phyloP scores from a whole-genome alignment of 2,113 vertebrate species.

The Meriones unguiculatus region DNA sequence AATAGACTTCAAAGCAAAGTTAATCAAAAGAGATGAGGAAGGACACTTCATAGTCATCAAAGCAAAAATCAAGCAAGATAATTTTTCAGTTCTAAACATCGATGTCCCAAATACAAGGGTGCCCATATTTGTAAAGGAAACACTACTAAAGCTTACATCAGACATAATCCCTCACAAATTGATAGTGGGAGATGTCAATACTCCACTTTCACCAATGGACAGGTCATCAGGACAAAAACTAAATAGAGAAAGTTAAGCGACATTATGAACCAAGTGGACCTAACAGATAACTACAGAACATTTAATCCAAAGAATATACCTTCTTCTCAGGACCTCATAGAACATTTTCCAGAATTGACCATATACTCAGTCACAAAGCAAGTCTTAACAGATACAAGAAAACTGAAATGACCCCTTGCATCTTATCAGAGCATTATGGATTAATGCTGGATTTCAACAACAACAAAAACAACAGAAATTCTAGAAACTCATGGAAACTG shows the following conservation, averaged over 20 bases:
- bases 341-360: background rate
- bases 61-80: background rate
- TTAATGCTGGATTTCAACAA: background rate
- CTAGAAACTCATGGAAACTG: background rate
- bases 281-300: background rate
- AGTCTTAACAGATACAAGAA: background rate
- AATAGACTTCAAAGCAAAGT: background rate
- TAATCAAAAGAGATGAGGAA: background rate
- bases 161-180: too few species aligned
- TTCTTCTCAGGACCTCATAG: background rate
- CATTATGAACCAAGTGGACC: background rate
- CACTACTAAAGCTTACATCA: too few species aligned
- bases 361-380: background rate
- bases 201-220: background rate
- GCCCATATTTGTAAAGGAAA: too few species aligned
- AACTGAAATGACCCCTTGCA: background rate
- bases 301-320: background rate
- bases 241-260: background rate
- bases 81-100: background rate
- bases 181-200: too few species aligned
- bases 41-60: background rate
- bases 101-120: too few species aligned
- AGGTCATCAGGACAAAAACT: background rate
- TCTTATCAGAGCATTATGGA: background rate
- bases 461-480: background rate